These are phyloP conservation scores for Macrosteles quadrilineatus DNA, from an alignment of 1,140 invertebrate species.

Conservation along the genomic window DNA sequence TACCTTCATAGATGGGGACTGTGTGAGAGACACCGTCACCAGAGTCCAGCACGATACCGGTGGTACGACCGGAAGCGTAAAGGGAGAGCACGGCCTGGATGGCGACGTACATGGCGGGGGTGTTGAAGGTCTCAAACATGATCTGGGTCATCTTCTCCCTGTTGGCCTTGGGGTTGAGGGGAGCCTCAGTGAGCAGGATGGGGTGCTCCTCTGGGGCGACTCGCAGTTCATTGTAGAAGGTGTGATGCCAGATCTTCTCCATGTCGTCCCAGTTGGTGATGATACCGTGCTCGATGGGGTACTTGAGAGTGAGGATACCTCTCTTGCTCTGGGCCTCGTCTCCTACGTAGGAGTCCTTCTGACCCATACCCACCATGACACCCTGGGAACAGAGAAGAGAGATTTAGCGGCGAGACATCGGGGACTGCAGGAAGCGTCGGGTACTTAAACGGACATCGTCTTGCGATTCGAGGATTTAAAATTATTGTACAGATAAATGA, in stretches of 20 bases:
- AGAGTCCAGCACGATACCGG: conserved; percentile 77
- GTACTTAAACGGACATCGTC: too few species aligned
- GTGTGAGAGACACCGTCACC: conserved; percentile 87
- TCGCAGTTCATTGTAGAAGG: conserved; percentile 80
- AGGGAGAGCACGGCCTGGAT: conserved; percentile 81
- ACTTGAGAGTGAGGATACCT: conserved; percentile 76
- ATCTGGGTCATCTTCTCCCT: conserved; percentile 88
- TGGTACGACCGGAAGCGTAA: conserved; percentile 85
- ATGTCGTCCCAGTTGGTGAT: conserved; percentile 88
- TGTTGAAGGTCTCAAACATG: conserved; percentile 94
- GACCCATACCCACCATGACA: conserved; percentile 88
- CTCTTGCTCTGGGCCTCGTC: conserved; percentile 83
- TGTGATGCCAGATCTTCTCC: conserved; percentile 78
- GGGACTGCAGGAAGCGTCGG: too few species aligned
- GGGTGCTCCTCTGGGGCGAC: conserved; percentile 90
- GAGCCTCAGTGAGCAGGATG: conserved; percentile 83
- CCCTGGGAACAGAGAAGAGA: conserved; percentile 51
- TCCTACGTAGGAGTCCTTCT: conserved; percentile 89
- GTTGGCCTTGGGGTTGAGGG: conserved; percentile 82
- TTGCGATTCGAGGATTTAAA: background rate
- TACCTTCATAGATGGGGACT: conserved; percentile 82
- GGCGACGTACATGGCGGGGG: conserved; percentile 86
- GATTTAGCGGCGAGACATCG: too few species aligned
- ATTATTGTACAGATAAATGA: background rate
- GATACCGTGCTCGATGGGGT: conserved; percentile 80